A percentile compares a stretch with the other conserved stretches of the same genome.
Evolutionary conservation across 1,140 invertebrate species (phyloP).

Genomic region (Bathynomus jamesi): DNA sequence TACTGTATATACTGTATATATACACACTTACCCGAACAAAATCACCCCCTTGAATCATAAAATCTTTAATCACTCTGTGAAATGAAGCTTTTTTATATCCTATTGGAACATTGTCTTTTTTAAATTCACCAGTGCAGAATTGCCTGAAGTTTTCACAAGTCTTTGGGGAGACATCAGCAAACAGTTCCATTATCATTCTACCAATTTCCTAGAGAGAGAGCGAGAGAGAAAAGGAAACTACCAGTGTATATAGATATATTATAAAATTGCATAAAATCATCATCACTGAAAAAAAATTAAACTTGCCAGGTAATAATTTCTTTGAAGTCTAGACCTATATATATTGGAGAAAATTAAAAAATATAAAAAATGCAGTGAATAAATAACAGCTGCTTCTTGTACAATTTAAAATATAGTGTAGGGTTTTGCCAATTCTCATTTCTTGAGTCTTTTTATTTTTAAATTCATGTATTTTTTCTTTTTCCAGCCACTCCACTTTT

Average conservation of each 20-base stretch:
- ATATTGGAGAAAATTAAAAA: too few species aligned
- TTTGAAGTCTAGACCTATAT: too few species aligned
- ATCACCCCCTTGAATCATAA: slow-evolving; percentile 84
- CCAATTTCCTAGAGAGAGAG: slow-evolving; percentile 58
- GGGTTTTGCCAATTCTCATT: too few species aligned
- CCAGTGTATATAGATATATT: too few species aligned
- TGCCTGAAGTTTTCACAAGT: slow-evolving; percentile 98
- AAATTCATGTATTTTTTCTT: too few species aligned
- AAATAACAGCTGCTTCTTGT: too few species aligned
- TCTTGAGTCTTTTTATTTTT: too few species aligned
- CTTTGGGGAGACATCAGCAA: slow-evolving; percentile 91
- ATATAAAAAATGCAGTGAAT: too few species aligned
- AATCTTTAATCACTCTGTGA: slow-evolving; percentile 95
- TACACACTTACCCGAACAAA: slow-evolving; percentile 68
- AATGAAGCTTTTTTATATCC: slow-evolving; percentile 95
- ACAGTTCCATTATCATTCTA: slow-evolving; percentile 91
- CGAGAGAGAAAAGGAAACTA: not conserved
- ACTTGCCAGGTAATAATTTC: not conserved
- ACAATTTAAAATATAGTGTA: too few species aligned
- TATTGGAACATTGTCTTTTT: slow-evolving; percentile 82
- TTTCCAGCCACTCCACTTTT: too few species aligned
- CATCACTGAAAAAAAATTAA: not conserved
- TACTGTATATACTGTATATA: slow-evolving; percentile 13
- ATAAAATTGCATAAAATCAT: not conserved
- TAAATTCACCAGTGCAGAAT: slow-evolving; percentile 92